phyloP scores from a whole-genome alignment of 2,113 vertebrate genomes.

The Leuciscus idus region DNA sequence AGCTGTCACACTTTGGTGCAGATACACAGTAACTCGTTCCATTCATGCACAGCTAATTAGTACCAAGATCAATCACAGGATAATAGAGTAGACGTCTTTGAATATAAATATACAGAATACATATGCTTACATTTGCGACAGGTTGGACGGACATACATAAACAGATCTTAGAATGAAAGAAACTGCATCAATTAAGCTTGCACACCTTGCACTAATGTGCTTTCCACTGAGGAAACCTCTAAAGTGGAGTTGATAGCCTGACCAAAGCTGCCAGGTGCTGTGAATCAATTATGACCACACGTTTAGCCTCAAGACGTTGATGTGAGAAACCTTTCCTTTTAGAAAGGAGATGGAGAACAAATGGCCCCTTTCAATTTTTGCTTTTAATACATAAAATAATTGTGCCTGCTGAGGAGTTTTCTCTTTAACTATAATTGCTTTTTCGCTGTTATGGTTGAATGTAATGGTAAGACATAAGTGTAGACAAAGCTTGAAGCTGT shows the following conservation, averaged over 20 bases:
- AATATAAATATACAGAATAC: not conserved
- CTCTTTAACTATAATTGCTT: constrained; percentile 25
- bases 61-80: constrained; percentile 1
- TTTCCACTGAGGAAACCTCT: not conserved
- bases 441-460: not conserved
- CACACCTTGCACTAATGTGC: not conserved
- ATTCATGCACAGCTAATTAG: constrained; percentile 5
- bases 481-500: not conserved
- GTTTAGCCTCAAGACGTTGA: not conserved
- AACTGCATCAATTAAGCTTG: not conserved
- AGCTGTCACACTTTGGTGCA: constrained; percentile 30
- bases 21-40: not conserved
- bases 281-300: constrained; percentile 15
- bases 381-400: constrained; percentile 3
- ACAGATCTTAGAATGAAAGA: not conserved
- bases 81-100: not conserved
- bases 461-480: not conserved
- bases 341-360: not conserved
- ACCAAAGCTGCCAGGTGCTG: constrained; percentile 14
- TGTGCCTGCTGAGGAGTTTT: constrained; percentile 33
- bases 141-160: not conserved
- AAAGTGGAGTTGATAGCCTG: not conserved
- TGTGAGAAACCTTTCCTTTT: not conserved
- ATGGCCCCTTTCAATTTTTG: not conserved
- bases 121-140: not conserved